Evolutionary conservation across 2,888 invertebrate species (phyloP).

Genomic region (Cheiracanthium punctorium): DNA sequence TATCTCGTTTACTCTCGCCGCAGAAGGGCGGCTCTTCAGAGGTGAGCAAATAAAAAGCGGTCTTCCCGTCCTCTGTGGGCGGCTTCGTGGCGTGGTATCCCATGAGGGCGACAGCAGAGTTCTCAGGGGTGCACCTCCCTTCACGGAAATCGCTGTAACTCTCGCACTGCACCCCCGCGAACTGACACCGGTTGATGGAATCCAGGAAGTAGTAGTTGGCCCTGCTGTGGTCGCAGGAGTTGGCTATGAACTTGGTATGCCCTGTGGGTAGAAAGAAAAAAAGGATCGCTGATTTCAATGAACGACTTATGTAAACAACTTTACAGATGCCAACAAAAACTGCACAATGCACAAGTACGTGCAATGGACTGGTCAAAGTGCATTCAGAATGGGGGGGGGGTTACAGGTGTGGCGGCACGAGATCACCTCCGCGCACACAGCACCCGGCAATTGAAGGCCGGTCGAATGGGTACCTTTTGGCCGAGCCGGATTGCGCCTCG

Average conservation of each 20-base stretch:
- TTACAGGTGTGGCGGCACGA: too few species aligned
- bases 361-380: too few species aligned
- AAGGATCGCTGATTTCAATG: neutral
- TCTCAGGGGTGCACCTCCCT: slow-evolving; percentile 22
- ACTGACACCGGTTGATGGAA: slow-evolving; percentile 32
- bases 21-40: neutral
- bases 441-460: too few species aligned
- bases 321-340: neutral
- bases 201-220: slow-evolving; percentile 33
- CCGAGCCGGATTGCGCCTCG: too few species aligned
- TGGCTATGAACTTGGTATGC: slow-evolving; percentile 22
- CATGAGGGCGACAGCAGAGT: slow-evolving; percentile 23
- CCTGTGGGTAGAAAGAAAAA: neutral
- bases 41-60: neutral
- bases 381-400: too few species aligned
- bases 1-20: neutral
- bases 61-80: neutral
- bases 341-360: neutral
- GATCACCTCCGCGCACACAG: too few species aligned
- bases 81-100: slow-evolving; percentile 23
- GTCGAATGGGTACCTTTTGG: too few species aligned
- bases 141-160: slow-evolving; percentile 22
- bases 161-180: slow-evolving; percentile 35
- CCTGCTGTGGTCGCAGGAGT: slow-evolving; percentile 33
- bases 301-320: neutral